Base-by-base conservation (phyloP, 2,888 invertebrate genomes). In the Peribatodes rhomboidaria region DNA sequence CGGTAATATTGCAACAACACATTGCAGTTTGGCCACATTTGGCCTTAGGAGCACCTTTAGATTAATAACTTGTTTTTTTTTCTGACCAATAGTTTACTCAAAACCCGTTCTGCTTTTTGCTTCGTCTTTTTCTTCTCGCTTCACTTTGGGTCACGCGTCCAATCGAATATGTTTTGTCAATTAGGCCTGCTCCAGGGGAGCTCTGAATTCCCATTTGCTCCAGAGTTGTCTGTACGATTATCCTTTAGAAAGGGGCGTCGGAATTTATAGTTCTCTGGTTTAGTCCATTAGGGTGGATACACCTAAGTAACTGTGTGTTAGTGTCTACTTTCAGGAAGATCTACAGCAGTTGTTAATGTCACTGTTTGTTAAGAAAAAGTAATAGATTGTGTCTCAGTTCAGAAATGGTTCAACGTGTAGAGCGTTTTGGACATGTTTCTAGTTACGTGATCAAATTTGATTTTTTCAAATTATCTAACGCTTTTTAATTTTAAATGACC, bases 181-280 rank as follows among this genome's bases (percentile, higher is more conserved):
- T 90, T 89, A 89, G 85, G 83, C 72, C 79, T 79, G 71, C 84
- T 75, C 85, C 74, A 76, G 71, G 83, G 87, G 86, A 81, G 69
- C 83, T 81, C 84, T 90, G 86, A 85, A 88, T 89, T 86, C 85
- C 86, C 87, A 89, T 90, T 89, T 86, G 81, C 82, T 79, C 72
- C 79, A 76, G 82, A 84, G 81, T 84, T 84, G 86, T 83, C 86
- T 84, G 81, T 84, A 84, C 85, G 89, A 90, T 90, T 88, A 89
- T 88, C 88, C 87, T 86, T 89, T 86, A 88, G 86, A 83, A 85
- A 82, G 87, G 87, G 88, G 82, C 81, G 78, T 78, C 69, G 73
- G 77, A 86, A 90, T 89, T 90, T 90, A 90, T 89, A 85, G 88
- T 88, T 88, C 83, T 86, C 84, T 85, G 82, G 85, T 86, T 85